Base-by-base conservation (phyloP, 1,140 invertebrate species). In the Sitophilus oryzae region DNA sequence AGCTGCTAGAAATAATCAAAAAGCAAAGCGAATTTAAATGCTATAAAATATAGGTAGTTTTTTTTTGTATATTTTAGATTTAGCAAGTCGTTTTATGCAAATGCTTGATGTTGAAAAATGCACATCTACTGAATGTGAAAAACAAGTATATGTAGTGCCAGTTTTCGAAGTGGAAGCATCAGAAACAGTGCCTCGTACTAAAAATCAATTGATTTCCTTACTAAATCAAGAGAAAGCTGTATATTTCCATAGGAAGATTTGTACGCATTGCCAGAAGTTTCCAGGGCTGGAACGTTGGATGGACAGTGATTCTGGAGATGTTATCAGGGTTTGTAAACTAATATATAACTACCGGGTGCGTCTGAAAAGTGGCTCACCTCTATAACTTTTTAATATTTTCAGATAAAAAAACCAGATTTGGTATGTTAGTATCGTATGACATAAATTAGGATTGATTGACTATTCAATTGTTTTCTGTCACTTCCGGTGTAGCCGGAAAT, bases 231-330 rank as follows among this genome's bases (percentile, higher is more conserved):
- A 77, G 44, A 74, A 74, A 3, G 77, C 78, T 1, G 76, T 79
- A 36, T 84, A 84, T 69, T 85, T 85, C 71, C 82, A 85, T 60
- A 73, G 76, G 54, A 72, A 73, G 52, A 72, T 84, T 0, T 90
- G 88, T 66, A 76, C 81, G 1, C 84, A 88, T 65, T 91, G 88
- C 65, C 86, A 90, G 67, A 79, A 80, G 57, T 89, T 90, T 69
- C 87, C 87, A 14, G 84, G 84, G 6, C 68, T 88, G 18, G 81
- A 82, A 35, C 76, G 79, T 4, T 90, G 86, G 85, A 63, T 87
- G 11, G 71, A 74, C 55, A 69, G 73, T 3, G 73, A 75, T 64
- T 71, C 74, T 19, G 75, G 72, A 25, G 76, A 66, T 55, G 68
- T 63, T 6, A 59, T 74, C 2, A 68, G 71, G 65, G 71, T 73